A percentile compares a stretch with the other conserved stretches of the same genome.
Conservation (phyloP, 2,888 invertebrate genomes). For the Drosophila differens region DNA sequence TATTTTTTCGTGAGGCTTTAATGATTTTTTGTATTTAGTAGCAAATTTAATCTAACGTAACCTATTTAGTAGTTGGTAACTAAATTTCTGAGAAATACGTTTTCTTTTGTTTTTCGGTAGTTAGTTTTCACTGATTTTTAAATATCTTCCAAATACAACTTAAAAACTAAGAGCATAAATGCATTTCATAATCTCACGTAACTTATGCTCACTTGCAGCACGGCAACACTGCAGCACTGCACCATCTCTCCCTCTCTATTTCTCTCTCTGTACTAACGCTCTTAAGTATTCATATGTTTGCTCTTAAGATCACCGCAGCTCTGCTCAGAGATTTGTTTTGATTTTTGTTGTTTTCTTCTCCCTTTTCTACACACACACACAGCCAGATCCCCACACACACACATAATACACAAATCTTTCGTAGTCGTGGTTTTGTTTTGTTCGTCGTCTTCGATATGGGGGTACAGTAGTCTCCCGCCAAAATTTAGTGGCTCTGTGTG, state of each 20-base stretch:
- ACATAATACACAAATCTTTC: background rate
- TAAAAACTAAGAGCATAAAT: background rate
- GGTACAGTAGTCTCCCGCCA: conserved; percentile 81
- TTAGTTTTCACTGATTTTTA: background rate
- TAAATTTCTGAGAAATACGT: background rate
- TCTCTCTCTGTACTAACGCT: conserved; percentile 29
- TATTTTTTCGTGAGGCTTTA: background rate
- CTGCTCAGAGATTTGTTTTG: conserved; percentile 38
- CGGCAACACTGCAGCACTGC: conserved; percentile 78
- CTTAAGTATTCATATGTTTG: conserved; percentile 32
- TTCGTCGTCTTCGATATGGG: conserved; percentile 61
- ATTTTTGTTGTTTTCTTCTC: conserved; percentile 61
- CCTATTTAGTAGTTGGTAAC: background rate
- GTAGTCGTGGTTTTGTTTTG: conserved; percentile 75
- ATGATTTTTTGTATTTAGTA: background rate
- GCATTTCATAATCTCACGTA: conserved; percentile 40
- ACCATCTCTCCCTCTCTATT: conserved; percentile 14
- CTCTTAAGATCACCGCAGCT: conserved; percentile 32
- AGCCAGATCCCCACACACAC: conserved; percentile 1
- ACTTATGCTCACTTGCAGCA: conserved; percentile 54
- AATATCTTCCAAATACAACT: background rate
- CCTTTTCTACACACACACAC: conserved; percentile 57
- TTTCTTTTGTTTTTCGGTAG: background rate
- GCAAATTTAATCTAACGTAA: background rate
- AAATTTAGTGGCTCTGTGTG: conserved; percentile 77